phyloP scores from a whole-genome alignment of 2,888 invertebrate genomes.

The Ophion ventricosus region DNA sequence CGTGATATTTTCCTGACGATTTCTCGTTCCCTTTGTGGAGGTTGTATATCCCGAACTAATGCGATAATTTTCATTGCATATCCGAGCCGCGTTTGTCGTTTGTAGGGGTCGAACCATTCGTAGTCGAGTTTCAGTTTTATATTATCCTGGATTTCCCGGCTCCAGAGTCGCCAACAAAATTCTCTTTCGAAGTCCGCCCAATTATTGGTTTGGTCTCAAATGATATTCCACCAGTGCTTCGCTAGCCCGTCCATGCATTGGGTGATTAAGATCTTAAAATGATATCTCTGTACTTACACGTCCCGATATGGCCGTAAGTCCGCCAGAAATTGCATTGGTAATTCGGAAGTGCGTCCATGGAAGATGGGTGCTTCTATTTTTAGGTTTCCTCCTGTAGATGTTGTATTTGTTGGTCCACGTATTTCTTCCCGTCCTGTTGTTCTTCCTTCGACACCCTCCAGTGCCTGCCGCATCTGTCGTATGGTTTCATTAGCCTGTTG shows the following conservation, averaged over 20 bases:
- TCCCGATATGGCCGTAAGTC: neutral
- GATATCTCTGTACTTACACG: neutral
- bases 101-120: neutral
- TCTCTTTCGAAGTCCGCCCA: neutral
- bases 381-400: too few relatives aligned
- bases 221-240: constrained; percentile 1
- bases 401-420: too few relatives aligned
- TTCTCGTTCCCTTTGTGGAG: neutral
- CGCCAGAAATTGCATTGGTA: constrained; percentile 5
- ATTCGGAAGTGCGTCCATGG: neutral
- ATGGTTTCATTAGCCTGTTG: too few relatives aligned
- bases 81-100: neutral
- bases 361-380: constrained; percentile 1
- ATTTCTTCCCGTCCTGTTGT: too few relatives aligned
- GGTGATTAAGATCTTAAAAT: neutral
- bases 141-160: neutral
- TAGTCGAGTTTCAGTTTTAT: neutral
- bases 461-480: too few relatives aligned
- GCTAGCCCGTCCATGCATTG: constrained; percentile 8
- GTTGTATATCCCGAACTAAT: neutral
- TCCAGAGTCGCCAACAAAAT: neutral
- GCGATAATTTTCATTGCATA: constrained; percentile 13
- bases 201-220: neutral
- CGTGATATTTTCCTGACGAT: constrained; percentile 1
- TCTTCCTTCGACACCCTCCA: too few relatives aligned